Evolutionary conservation across 1,140 invertebrate genomes (phyloP).

Genomic region (Diorhabda carinulata): DNA sequence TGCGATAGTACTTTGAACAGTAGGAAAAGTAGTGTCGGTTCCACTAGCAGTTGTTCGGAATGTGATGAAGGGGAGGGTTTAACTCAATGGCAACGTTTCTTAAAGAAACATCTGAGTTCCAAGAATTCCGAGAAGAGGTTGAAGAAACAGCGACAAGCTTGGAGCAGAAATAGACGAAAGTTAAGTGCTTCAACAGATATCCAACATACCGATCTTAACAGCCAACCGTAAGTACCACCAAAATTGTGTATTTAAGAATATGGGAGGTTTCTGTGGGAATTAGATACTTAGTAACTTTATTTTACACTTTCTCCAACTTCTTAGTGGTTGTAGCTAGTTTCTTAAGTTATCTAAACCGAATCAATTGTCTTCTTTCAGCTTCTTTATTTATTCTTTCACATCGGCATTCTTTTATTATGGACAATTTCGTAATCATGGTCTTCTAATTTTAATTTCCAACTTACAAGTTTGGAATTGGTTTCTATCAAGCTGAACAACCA

Average conservation of each 20-base stretch:
- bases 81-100: constrained; percentile 55
- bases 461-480: no score
- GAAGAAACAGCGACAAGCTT: constrained; percentile 55
- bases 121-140: constrained; percentile 54
- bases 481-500: no score
- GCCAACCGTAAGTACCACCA: constrained; percentile 37
- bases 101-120: constrained; percentile 54
- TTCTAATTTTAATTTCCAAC: no score
- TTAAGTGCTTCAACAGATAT: constrained; percentile 36
- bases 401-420: no score
- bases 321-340: no score
- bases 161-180: constrained; percentile 55
- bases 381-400: no score
- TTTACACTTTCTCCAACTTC: no score
- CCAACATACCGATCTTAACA: constrained; percentile 24
- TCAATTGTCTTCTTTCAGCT: no score
- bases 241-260: neutral
- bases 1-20: constrained; percentile 39
- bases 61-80: constrained; percentile 50
- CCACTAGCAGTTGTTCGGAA: constrained; percentile 55
- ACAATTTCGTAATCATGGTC: no score
- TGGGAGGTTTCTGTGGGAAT: neutral
- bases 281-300: no score
- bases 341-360: no score
- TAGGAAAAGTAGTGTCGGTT: constrained; percentile 54